Base-by-base conservation (phyloP, 2,113 vertebrate species). In the Alectura lathami region DNA sequence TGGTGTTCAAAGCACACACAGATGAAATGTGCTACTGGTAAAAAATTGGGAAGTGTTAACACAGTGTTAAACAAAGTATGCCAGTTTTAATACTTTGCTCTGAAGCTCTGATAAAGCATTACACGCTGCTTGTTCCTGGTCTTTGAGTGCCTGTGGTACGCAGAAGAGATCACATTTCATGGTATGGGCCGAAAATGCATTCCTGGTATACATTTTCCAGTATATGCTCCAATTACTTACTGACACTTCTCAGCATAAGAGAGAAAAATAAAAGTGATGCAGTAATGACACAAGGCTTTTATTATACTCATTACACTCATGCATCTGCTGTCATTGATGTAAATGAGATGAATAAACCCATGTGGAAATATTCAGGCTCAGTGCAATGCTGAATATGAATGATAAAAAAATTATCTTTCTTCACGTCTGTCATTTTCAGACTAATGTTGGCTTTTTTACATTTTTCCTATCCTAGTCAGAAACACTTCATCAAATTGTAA, bases 401-500 rank as follows among this genome's bases (percentile, higher is more conserved):
- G 75, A 73, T 64, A 94, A 91, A 83, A 83, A 84, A 42, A 47
- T 73, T 91, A 9, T 66, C 10, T 93, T 83, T 83, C 29, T 82
- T 87, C 66, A 70, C 57, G 90, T 79, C 29, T n/a, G 78, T 94
- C 20, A 79, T 78, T 74, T 95, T 94, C 64, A 86, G 48, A 73
- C 10, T 36, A 57, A 7, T 69, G 11, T 3, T 66, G 4, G 4
- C 29, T 88, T 54, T 88, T 76, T 63, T n/a, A 13, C 40, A 62
- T 86, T 83, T 72, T 80, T 20, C 27, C n/a, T 9, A 73, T 73
- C 22, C 20, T 79, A 29, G 16, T 86, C 38, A 76, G 53, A 91
- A 93, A 64, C 15, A 86, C 23, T 86, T 90, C 48, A 79, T 90
- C 12, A 75, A 30, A 84, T 75, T 79, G 16, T 77, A 94, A 90